These are phyloP conservation scores for Hirundo rustica DNA, from an alignment of 2,797 vertebrate species.

Conservation along the genomic window DNA sequence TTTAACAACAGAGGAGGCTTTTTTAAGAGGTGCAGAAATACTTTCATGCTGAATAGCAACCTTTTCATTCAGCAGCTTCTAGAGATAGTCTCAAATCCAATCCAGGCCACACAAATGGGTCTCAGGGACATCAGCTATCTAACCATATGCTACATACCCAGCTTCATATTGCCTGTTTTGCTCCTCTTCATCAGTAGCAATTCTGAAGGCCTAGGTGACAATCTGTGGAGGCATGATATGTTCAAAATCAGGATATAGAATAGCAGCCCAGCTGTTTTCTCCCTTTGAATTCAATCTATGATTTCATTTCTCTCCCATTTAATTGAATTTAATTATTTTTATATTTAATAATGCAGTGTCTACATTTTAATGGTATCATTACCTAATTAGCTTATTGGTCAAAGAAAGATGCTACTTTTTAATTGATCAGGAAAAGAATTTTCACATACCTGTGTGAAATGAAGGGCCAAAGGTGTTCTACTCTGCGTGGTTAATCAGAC, in stretches of 20 bases:
- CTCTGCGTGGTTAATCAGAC: neutral
- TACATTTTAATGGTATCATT: neutral
- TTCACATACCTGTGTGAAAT: neutral
- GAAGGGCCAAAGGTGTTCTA: neutral
- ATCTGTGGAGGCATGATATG: neutral
- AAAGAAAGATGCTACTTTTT: neutral
- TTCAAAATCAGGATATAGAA: neutral
- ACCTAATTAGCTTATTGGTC: neutral
- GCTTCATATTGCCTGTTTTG: neutral
- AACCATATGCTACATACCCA: neutral
- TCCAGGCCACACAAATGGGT: neutral
- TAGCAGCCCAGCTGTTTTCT: neutral
- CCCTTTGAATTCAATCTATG: neutral
- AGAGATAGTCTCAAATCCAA: neutral
- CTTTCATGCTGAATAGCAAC: neutral
- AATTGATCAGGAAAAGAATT: neutral
- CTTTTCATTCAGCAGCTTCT: neutral
- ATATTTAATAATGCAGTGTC: neutral
- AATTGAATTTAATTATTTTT: conserved; percentile 6
- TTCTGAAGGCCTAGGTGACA: neutral
- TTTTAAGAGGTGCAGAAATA: neutral
- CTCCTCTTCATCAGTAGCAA: neutral
- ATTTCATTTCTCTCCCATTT: neutral
- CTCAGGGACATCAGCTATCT: neutral
- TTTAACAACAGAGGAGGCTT: neutral